phyloP scores from a whole-genome alignment of 1,140 invertebrate species.

The Drosophila parabipectinata region DNA sequence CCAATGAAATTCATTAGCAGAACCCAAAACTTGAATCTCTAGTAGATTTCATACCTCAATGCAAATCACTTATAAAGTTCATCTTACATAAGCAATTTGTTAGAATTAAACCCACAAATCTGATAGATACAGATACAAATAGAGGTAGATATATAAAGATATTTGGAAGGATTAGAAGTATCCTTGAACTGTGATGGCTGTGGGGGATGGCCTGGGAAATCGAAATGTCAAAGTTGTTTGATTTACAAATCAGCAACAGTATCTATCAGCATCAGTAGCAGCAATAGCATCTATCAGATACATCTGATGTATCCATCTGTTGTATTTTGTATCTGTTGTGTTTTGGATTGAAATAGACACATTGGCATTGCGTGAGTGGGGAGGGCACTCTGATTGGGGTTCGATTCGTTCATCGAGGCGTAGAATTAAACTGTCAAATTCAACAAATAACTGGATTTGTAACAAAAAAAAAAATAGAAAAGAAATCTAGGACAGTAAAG shows the following conservation, averaged over 20 bases:
- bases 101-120: no score
- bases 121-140: no score
- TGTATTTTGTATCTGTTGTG: background rate
- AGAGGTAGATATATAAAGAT: no score
- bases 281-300: slow-evolving; percentile 26
- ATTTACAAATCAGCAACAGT: slow-evolving; percentile 65
- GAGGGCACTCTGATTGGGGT: slow-evolving; percentile 20
- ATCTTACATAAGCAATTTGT: slow-evolving; percentile 1
- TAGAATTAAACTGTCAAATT: slow-evolving; percentile 83
- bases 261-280: slow-evolving; percentile 5
- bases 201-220: slow-evolving; percentile 34
- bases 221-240: slow-evolving; percentile 73
- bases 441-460: slow-evolving; percentile 79
- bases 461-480: slow-evolving; percentile 20
- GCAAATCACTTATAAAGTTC: slow-evolving; percentile 40
- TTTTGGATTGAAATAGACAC: slow-evolving; percentile 62
- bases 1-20: slow-evolving; percentile 18
- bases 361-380: slow-evolving; percentile 36
- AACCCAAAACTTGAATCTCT: slow-evolving; percentile 58
- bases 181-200: no score
- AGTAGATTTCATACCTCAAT: slow-evolving; percentile 45
- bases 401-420: slow-evolving; percentile 69
- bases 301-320: slow-evolving; percentile 33
- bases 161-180: no score
- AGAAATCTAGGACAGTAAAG: background rate